Conservation (phyloP, 2,113 vertebrate species). For the Xenotilapia caudafasciata region DNA sequence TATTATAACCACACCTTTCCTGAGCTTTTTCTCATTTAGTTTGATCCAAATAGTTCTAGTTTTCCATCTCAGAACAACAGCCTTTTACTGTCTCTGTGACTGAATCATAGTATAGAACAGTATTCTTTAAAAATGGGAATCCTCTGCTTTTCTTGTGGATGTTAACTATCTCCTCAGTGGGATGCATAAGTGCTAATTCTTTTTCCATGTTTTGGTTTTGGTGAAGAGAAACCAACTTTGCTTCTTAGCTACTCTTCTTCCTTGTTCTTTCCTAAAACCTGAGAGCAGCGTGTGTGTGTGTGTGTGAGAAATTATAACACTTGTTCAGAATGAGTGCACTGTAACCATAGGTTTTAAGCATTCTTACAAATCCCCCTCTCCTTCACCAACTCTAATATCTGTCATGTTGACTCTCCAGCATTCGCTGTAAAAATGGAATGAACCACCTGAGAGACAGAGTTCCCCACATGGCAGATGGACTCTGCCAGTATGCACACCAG, state of each 20-base stretch:
- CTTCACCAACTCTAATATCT: not conserved
- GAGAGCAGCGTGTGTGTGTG: not conserved
- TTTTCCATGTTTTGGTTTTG: not conserved
- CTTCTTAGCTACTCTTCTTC: not conserved
- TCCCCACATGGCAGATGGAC: conserved; percentile 72
- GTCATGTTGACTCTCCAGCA: conserved; percentile 35
- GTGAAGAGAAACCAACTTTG: not conserved
- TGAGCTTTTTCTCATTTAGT: not conserved
- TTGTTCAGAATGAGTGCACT: not conserved
- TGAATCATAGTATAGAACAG: not conserved
- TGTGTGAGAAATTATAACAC: not conserved
- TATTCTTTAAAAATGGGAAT: not conserved
- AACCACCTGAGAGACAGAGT: conserved; percentile 76
- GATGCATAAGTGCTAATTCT: not conserved
- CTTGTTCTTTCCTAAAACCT: not conserved
- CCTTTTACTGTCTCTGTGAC: not conserved
- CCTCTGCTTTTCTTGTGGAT: not conserved
- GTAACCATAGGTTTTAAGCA: not conserved
- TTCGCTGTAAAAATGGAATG: conserved; percentile 78
- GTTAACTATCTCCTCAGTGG: not conserved
- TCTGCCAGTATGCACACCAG: conserved; percentile 77
- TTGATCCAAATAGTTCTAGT: not conserved
- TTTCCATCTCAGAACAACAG: not conserved
- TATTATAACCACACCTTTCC: not conserved
- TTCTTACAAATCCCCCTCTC: not conserved